Percentiles rank a stretch among this genome's conserved stretches.
phyloP scores from a whole-genome alignment of 2,888 invertebrate species.

The Leptura quadrifasciata region DNA sequence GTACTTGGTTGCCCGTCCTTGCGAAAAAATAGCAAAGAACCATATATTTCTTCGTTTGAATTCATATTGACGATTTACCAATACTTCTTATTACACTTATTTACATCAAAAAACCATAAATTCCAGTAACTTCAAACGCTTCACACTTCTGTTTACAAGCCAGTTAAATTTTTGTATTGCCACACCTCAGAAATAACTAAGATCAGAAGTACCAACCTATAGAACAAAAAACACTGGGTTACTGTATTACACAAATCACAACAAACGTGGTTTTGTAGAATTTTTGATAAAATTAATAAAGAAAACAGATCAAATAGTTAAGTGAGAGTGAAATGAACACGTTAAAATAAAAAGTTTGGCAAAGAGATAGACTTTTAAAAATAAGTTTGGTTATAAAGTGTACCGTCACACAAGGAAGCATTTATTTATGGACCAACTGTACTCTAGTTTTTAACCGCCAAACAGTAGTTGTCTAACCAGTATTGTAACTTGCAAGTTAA shows the following conservation, averaged over 20 bases:
- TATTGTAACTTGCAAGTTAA: not conserved
- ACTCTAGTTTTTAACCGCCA: conserved; percentile 47
- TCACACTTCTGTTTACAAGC: not conserved
- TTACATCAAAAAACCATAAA: not conserved
- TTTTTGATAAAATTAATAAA: not conserved
- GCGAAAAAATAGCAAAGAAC: conserved; percentile 51
- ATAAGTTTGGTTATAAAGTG: not conserved
- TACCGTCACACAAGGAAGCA: not conserved
- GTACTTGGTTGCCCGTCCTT: conserved; percentile 46
- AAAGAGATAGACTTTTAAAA: not conserved
- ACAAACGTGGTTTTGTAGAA: not conserved
- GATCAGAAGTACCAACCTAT: not conserved
- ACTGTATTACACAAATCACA: not conserved
- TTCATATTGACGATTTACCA: not conserved
- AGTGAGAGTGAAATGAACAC: not conserved
- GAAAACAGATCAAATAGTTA: not conserved
- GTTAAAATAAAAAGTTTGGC: not conserved
- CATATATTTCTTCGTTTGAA: conserved; percentile 40
- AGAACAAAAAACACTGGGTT: not conserved
- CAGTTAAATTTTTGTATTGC: not conserved
- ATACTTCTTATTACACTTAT: not conserved
- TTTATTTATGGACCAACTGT: conserved; percentile 32
- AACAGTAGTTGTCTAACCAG: conserved; percentile 18
- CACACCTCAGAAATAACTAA: not conserved
- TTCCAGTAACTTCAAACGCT: not conserved